A percentile compares a stretch with the other conserved stretches of the same genome.
Conservation (phyloP, 2,113 vertebrate species). For the Machaerirhynchus nigripectus region DNA sequence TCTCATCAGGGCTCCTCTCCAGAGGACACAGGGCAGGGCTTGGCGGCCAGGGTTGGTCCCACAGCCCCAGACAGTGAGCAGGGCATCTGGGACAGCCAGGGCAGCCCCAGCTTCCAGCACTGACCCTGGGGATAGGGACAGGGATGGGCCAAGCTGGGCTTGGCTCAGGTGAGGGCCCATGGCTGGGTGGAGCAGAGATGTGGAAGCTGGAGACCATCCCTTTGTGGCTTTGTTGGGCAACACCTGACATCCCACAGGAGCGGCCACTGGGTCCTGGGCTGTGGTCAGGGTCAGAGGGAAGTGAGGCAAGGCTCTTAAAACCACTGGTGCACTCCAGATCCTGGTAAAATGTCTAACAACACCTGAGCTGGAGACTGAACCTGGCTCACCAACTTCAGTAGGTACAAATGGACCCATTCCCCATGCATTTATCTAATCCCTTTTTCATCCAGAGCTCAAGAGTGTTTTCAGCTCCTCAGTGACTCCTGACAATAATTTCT, state of each 20-base stretch:
- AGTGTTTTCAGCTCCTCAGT: not conserved
- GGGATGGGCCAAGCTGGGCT: not conserved
- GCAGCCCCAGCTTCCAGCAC: not conserved
- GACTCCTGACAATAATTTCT: not conserved
- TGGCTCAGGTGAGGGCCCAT: fast-evolving
- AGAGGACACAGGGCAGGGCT: not conserved
- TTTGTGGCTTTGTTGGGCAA: not conserved
- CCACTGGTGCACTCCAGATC: not conserved
- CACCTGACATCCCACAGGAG: fast-evolving
- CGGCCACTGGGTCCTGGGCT: not conserved
- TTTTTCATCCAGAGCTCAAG: not conserved
- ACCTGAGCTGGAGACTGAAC: not conserved
- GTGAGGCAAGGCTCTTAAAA: not conserved
- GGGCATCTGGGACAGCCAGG: fast-evolving
- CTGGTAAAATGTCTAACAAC: not conserved
- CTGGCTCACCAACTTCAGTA: not conserved
- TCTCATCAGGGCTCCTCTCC: fast-evolving
- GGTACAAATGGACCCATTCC: not conserved
- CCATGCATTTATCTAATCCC: fast-evolving
- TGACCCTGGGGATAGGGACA: fast-evolving
- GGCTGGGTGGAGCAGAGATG: not conserved
- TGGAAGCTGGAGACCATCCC: not conserved
- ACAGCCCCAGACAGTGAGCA: not conserved
- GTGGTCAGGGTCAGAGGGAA: fast-evolving
- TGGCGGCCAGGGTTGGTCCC: not conserved